Conservation (phyloP, 2,888 invertebrate genomes). For the Mesorhabditis spiculigera region DNA sequence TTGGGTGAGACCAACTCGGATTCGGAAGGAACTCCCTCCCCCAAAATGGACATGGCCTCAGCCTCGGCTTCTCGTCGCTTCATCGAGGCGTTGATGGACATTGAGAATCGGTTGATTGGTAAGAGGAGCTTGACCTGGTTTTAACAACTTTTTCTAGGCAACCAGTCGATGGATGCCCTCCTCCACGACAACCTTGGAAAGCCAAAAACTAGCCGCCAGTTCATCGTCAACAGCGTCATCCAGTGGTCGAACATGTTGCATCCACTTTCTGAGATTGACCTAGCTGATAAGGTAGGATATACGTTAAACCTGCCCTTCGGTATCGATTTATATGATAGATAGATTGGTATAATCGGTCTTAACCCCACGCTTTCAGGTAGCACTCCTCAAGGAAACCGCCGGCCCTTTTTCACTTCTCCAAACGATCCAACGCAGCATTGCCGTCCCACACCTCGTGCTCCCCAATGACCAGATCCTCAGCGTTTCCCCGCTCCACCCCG, state of each 20-base stretch:
- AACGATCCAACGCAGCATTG: conserved; percentile 47
- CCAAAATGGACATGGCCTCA: conserved; percentile 25
- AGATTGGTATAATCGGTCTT: conserved; percentile 4
- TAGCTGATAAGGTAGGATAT: conserved; percentile 47
- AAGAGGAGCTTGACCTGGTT: neutral
- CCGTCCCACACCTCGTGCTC: conserved; percentile 43
- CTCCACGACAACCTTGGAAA: conserved; percentile 25
- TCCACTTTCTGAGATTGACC: conserved; percentile 49
- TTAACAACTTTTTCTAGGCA: conserved; percentile 11
- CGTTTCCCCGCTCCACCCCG: conserved; percentile 21
- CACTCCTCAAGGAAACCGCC: conserved; percentile 43
- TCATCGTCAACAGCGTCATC: conserved; percentile 42
- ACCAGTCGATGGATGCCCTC: conserved; percentile 35
- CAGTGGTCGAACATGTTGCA: conserved; percentile 53
- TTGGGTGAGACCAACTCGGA: conserved; percentile 37
- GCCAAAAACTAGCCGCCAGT: conserved; percentile 30
- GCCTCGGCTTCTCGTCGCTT: conserved; percentile 32
- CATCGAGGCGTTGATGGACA: conserved; percentile 47
- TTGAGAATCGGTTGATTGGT: conserved; percentile 40
- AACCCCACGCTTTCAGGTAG: conserved; percentile 29
- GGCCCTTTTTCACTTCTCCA: conserved; percentile 48
- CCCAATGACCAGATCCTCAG: conserved; percentile 49
- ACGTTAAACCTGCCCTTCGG: neutral
- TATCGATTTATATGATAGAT: too few relatives aligned
- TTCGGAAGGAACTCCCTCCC: conserved; percentile 32